These are phyloP conservation scores for Acromyrmex echinatior DNA, from an alignment of 1,140 invertebrate genomes.

Conservation along the genomic window DNA sequence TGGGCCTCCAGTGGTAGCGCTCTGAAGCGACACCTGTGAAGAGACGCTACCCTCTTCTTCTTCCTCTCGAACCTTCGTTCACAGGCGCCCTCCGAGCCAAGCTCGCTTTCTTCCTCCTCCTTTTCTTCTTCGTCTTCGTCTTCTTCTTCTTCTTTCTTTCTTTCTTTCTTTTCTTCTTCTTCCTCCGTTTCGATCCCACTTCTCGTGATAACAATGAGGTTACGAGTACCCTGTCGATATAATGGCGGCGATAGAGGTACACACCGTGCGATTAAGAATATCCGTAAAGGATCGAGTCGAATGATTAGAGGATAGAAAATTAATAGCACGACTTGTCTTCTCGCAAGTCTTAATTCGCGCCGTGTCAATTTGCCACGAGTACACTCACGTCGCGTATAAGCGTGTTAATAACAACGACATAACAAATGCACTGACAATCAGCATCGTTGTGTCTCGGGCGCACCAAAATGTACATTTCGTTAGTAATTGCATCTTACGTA, in stretches of 20 bases:
- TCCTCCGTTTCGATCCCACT: conserved; percentile 30
- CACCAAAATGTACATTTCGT: conserved; percentile 45
- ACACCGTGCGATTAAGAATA: conserved; percentile 43
- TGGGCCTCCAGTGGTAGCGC: conserved; percentile 76
- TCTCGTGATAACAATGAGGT: conserved; percentile 68
- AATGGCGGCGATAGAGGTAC: conserved; percentile 51
- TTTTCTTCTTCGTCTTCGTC: background rate
- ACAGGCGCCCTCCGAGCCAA: conserved; percentile 37
- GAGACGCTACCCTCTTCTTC: conserved; percentile 78
- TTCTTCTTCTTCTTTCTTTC: background rate
- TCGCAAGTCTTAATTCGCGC: conserved; percentile 49
- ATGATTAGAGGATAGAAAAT: conserved; percentile 27
- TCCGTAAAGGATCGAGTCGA: conserved; percentile 29
- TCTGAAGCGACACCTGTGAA: conserved; percentile 78
- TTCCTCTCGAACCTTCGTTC: conserved; percentile 66
- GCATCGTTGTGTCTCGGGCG: background rate
- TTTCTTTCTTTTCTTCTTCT: conserved; percentile 38
- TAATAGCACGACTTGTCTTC: conserved; percentile 55
- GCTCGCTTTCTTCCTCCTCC: conserved; percentile 22
- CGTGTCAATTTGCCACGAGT: conserved; percentile 4
- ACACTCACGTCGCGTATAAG: conserved; percentile 8
- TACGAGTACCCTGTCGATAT: conserved; percentile 51
- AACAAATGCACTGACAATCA: conserved; percentile 50
- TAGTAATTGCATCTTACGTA: conserved; percentile 55
- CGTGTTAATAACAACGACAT: conserved; percentile 47